Evolutionary conservation across 2,888 invertebrate genomes (phyloP), one percentile per base, ranked within the genome.

Genomic region (Ornithoptera alexandrae): DNA sequence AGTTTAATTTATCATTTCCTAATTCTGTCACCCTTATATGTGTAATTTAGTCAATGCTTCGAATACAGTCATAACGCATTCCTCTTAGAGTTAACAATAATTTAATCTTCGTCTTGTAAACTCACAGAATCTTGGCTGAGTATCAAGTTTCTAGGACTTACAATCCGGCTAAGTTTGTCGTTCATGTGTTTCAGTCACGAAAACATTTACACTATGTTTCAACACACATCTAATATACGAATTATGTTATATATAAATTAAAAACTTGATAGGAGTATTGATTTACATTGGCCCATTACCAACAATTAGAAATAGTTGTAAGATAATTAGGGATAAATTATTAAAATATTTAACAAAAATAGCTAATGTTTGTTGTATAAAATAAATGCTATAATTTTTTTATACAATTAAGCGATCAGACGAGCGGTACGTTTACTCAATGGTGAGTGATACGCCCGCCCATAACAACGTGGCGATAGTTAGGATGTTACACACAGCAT

Each of bases 101-200:
- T 67, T 70, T 62, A 67, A 63, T 67, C 70, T 70, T 67, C 63
- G 70, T 62, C 62, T 67, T 67, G 70, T 66, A 57, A 66, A 62
- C 67, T 60, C 57, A 50, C 62, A 62, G 62, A 30, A 57, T 66
- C 65, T 66, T 62, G 61, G 46, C 66, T 65, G 57, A 58, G 65
- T 58, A 58, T 62, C 59, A 65, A 70, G 68, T 73, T 72, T 71
- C 46, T 60, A 63, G 68, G 61, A 69, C 61, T 68, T 73, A 70
- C 65, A 66, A 61, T 60, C 30, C 65, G 46, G 46, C 57, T 20
- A 69, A 66, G 46, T 70, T 76, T 71, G 74, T 74, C 71, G 69
- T 68, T 73, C 70, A 58, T 73, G 60, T 72, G 72, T 76, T 72
- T 70, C 69, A 62, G 17, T 63, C 65, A 24, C 57, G 17, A 72